phyloP scores from a whole-genome alignment of 2,113 vertebrate species.

The Willisornis vidua region DNA sequence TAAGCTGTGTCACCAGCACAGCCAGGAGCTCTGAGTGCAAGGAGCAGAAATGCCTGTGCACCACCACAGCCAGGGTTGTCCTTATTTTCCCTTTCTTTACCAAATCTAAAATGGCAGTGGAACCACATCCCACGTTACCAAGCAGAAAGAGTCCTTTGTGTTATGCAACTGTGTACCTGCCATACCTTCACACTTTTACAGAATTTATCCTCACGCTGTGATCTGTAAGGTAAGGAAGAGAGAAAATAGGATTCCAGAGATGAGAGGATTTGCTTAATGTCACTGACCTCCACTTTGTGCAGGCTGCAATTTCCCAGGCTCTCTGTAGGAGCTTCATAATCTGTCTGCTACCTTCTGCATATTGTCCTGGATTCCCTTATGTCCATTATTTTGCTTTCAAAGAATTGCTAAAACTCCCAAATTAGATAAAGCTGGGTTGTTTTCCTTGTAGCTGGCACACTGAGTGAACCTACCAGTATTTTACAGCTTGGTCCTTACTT shows the following conservation, averaged over 20 bases:
- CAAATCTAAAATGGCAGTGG: neutral
- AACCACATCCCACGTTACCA: accelerated
- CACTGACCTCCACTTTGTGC: neutral
- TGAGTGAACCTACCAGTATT: neutral
- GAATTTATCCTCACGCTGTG: neutral
- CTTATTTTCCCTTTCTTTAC: neutral
- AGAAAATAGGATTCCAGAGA: neutral
- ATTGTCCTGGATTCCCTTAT: neutral
- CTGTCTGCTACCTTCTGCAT: neutral
- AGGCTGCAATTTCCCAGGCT: neutral
- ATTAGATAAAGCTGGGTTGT: neutral
- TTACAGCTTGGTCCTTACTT: neutral
- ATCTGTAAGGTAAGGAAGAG: neutral
- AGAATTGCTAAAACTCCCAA: neutral
- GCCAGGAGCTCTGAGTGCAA: neutral
- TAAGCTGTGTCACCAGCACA: accelerated
- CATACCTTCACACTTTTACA: neutral
- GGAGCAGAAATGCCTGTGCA: neutral
- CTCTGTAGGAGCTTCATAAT: accelerated
- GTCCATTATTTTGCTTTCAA: neutral
- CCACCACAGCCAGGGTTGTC: neutral
- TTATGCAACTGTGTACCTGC: neutral
- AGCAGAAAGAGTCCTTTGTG: neutral
- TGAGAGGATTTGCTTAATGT: neutral
- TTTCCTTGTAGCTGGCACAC: neutral